These are phyloP conservation scores for Rhizoglyphus robini DNA, from an alignment of 1,140 invertebrate genomes.

Conservation along the genomic window DNA sequence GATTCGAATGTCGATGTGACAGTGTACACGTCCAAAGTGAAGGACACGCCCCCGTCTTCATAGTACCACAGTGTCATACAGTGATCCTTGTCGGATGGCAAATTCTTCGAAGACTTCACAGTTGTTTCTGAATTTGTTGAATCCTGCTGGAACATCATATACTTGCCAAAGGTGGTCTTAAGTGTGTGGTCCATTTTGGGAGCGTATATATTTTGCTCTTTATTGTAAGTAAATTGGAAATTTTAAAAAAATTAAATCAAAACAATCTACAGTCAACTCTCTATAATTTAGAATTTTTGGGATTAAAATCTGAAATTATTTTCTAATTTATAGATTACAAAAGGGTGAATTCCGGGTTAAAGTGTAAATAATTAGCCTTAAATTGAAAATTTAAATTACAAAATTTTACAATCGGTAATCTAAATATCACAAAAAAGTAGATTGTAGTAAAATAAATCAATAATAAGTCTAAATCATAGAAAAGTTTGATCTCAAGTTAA, in stretches of 20 bases:
- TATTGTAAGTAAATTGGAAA: no score
- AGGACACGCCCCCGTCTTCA: background rate
- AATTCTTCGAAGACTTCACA: background rate
- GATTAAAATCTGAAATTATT: no score
- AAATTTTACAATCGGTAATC: no score
- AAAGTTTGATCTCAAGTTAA: no score
- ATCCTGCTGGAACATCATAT: background rate
- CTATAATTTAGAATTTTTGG: no score
- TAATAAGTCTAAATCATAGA: background rate
- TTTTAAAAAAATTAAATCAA: no score
- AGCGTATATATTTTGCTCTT: background rate
- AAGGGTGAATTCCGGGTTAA: no score
- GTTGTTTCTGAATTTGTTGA: background rate
- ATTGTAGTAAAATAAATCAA: background rate
- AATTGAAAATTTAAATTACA: no score
- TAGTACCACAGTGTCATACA: constrained; percentile 5
- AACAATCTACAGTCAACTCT: no score
- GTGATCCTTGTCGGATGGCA: background rate
- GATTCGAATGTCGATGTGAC: no score
- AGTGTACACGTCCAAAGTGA: background rate
- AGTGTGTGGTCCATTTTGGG: background rate
- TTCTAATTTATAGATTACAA: no score
- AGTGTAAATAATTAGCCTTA: background rate
- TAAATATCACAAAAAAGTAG: no score
- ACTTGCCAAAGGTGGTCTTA: background rate